phyloP scores from a whole-genome alignment of 2,113 vertebrate genomes.

The Semnornis frantzii region DNA sequence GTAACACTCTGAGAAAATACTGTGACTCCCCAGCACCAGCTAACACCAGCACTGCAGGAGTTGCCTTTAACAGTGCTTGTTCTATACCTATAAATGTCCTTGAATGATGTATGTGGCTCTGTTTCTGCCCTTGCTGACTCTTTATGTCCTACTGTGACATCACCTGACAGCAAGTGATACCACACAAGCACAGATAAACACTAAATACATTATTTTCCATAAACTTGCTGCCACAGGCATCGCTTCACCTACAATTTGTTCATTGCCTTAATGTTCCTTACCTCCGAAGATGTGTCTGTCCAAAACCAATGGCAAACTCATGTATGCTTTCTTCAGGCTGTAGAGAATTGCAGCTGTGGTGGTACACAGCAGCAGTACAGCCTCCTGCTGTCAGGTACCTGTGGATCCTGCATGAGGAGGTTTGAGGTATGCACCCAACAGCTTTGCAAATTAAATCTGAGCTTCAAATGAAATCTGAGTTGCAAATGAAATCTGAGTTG shows the following conservation, averaged over 20 bases:
- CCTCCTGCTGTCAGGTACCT: neutral
- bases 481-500: neutral
- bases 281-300: neutral
- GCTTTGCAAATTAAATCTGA: neutral
- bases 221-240: rapidly evolving
- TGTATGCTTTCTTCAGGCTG: neutral
- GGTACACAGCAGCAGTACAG: rapidly evolving
- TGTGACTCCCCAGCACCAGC: neutral
- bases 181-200: neutral
- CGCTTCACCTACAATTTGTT: neutral
- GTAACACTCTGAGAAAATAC: neutral
- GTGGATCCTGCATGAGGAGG: neutral
- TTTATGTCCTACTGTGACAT: neutral
- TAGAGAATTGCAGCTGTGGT: neutral
- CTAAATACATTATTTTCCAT: neutral
- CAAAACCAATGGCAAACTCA: neutral
- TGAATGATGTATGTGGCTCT: rapidly evolving
- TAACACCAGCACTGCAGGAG: neutral
- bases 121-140: neutral
- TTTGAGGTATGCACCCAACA: neutral
- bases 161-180: neutral
- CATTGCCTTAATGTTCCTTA: rapidly evolving
- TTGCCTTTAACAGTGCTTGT: neutral
- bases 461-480: neutral
- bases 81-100: neutral